These are phyloP conservation scores for Porites rus DNA, from an alignment of 92 coral and sea anemone species.

Conservation along the genomic window DNA sequence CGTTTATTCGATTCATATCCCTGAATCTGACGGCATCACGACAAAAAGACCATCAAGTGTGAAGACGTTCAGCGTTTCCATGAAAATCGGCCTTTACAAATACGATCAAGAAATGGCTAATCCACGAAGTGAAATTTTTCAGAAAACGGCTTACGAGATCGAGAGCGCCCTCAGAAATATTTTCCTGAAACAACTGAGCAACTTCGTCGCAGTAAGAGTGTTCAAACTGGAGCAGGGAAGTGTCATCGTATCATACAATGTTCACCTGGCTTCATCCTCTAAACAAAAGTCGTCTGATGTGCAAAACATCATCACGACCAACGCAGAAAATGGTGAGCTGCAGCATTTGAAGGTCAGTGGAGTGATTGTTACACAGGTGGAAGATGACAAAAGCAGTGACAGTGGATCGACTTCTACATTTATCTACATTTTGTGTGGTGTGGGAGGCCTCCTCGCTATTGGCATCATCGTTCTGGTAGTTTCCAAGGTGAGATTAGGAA, in stretches of 20 bases:
- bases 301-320: not conserved
- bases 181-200: not conserved
- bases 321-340: not conserved
- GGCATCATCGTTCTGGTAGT: not conserved
- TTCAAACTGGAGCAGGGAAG: not conserved
- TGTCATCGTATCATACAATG: not conserved
- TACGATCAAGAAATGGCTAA: constrained; percentile 6
- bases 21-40: not conserved
- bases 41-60: not conserved
- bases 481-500: not conserved
- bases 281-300: not conserved
- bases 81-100: not conserved
- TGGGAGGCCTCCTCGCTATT: not conserved
- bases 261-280: not conserved
- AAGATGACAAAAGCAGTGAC: not conserved
- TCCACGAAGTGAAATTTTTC: not conserved
- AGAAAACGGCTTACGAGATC: not conserved
- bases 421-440: constrained; percentile 5
- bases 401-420: not conserved
- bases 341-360: not conserved
- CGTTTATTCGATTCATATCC: not conserved
- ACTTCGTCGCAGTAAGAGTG: not conserved
- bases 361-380: not conserved
- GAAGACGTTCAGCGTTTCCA: not conserved
- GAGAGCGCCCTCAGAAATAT: not conserved